Evolutionary conservation across 2,888 invertebrate genomes (phyloP), one percentile per base, ranked within the genome.

Genomic region (Drosophila pegasa): DNA sequence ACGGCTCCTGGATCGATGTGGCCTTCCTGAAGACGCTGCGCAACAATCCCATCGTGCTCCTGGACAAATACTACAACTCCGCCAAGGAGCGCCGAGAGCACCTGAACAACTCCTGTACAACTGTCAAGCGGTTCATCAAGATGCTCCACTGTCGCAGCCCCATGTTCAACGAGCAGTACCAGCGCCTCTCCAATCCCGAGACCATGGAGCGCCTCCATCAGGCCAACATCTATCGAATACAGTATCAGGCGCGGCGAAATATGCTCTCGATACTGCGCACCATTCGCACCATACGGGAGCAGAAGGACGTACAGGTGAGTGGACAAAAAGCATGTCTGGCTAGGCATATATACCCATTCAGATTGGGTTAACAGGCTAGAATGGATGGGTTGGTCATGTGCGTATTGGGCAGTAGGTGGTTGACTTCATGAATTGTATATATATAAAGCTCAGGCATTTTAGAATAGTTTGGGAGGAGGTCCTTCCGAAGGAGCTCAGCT

Each of bases 111-210:
- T 48, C 67, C 2, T 75, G 50, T 1, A 40, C 54, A 4, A 55
- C 51, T 2, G 37, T 81, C 0, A 71, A 65, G 18, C 71, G 38
- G 33, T 87, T 87, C 10, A 57, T 73, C 3, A 67, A 57, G 31
- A 88, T 87, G 87, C 63, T 88, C 0, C 80, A 88, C 10, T 54
- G 76, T 0, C 80, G 90, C 2, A 80, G 75, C 18, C 88, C 88
- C n/a, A 56, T 90, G 25, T 88, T 82, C 43, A 85, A 78, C 6
- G 71, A 87, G 20, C 29, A 37, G 1, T 27, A 59, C 9, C 33
- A 51, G 2, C 64, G 65, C 0, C 60, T 55, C 14, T 52, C 54
- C 0, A 55, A 59, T 27, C 52, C 62, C 0, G 31, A 58, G 2
- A 27, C 55, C n/a, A 22, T 47, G 1, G 25, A 54, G 0, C 45